phyloP scores from a whole-genome alignment of 2,113 vertebrate genomes.

The Myotis brandtii region DNA sequence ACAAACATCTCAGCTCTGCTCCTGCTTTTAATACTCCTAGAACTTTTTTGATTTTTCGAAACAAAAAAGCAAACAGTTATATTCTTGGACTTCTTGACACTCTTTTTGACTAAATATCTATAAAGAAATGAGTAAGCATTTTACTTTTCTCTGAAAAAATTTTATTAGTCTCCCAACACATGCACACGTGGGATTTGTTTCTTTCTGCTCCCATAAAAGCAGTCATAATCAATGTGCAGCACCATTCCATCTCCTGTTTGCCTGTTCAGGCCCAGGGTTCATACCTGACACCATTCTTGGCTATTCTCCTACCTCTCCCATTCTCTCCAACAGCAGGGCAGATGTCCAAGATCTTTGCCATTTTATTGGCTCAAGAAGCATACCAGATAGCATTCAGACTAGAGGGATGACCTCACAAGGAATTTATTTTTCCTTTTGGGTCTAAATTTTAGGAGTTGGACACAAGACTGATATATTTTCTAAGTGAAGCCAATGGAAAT shows the following conservation, averaged over 20 bases:
- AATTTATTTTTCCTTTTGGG: slow-evolving; percentile 75
- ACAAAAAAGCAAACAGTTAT: background rate
- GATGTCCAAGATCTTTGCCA: slow-evolving; percentile 56
- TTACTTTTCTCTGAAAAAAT: background rate
- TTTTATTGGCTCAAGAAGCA: slow-evolving; percentile 66
- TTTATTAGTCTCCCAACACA: background rate
- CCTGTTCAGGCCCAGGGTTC: background rate
- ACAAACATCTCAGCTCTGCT: background rate
- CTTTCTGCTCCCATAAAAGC: background rate
- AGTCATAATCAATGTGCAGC: background rate
- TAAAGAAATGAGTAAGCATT: background rate
- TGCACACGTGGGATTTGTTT: background rate
- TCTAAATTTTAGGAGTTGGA: slow-evolving; percentile 68
- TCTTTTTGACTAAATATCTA: background rate
- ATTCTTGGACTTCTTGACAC: background rate
- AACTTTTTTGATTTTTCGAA: background rate
- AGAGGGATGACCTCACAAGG: slow-evolving; percentile 67
- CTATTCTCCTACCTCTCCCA: background rate
- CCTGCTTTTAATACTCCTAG: background rate
- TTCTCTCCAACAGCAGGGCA: slow-evolving; percentile 26
- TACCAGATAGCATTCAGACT: slow-evolving; percentile 69
- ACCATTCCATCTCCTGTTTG: background rate
- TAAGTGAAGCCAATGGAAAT: slow-evolving; percentile 32
- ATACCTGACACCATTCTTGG: background rate
- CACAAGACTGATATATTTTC: slow-evolving; percentile 58